These are phyloP conservation scores for Thereva unica DNA, from an alignment of 2,888 invertebrate species.

Conservation along the genomic window DNA sequence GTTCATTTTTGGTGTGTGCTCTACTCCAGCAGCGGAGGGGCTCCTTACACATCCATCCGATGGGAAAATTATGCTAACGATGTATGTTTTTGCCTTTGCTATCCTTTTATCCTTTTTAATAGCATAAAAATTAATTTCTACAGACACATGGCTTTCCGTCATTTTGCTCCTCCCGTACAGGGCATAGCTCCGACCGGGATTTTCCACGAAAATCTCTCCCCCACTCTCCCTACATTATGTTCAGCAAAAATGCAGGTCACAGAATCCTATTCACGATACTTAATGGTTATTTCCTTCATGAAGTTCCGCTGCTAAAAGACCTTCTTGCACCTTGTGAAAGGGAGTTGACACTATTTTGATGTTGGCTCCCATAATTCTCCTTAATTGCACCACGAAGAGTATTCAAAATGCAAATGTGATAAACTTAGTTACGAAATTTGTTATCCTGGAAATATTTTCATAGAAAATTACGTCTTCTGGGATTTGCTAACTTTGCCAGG, in stretches of 20 bases:
- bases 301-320: too few species aligned
- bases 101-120: slow-evolving; percentile 4
- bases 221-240: too few species aligned
- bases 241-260: too few species aligned
- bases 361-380: slow-evolving; percentile 5
- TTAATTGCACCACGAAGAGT: slow-evolving; percentile 26
- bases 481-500: slow-evolving; percentile 15
- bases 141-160: background rate
- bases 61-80: slow-evolving; percentile 34
- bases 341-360: background rate
- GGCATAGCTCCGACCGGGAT: too few species aligned
- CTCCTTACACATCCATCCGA: slow-evolving; percentile 1
- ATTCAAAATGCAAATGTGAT: slow-evolving; percentile 31
- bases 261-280: too few species aligned
- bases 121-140: slow-evolving; percentile 11
- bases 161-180: too few species aligned
- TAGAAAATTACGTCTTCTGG: slow-evolving; percentile 7
- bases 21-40: background rate
- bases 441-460: slow-evolving; percentile 19
- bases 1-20: slow-evolving; percentile 7
- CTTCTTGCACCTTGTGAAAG: too few species aligned
- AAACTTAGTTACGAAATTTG: slow-evolving; percentile 26
- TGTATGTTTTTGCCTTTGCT: slow-evolving; percentile 8
- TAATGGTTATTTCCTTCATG: too few species aligned
- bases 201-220: too few species aligned